phyloP scores from a whole-genome alignment of 2,113 vertebrate genomes.

The Illadopsis cleaveri region DNA sequence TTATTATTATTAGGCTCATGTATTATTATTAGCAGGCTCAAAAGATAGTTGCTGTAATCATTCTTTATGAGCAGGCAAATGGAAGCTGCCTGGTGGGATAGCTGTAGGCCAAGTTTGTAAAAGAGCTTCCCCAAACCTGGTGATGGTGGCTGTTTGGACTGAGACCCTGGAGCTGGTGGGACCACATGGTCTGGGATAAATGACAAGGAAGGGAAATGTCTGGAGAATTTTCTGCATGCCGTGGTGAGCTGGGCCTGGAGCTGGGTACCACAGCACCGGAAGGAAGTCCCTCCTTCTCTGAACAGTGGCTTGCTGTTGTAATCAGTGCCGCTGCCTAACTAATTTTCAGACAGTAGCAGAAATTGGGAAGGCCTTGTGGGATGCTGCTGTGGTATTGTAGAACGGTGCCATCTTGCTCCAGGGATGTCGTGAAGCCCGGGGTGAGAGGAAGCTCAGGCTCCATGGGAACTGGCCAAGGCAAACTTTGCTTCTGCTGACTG shows the following conservation, averaged over 20 bases:
- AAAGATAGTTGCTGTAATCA: background rate
- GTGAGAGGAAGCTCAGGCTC: background rate
- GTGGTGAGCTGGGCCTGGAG: background rate
- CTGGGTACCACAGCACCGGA: accelerated
- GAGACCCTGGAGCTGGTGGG: background rate
- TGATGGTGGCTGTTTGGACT: background rate
- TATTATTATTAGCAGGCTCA: background rate
- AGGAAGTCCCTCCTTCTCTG: background rate
- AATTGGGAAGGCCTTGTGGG: background rate
- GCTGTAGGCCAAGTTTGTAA: background rate
- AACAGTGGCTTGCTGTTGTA: background rate
- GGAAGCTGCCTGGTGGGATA: background rate
- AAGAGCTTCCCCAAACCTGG: background rate
- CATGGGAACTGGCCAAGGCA: background rate
- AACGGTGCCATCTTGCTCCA: accelerated
- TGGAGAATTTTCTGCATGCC: background rate
- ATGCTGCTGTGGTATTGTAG: background rate
- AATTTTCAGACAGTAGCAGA: background rate
- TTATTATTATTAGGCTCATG: background rate
- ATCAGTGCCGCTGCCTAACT: background rate
- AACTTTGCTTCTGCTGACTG: background rate
- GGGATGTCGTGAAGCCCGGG: background rate
- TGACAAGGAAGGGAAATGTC: background rate
- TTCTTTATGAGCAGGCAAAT: background rate
- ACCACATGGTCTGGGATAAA: background rate